Percentiles rank a stretch among this genome's conserved stretches.
Conservation (phyloP, 2,113 vertebrate species). For the Leptobrachium ailaonicum region DNA sequence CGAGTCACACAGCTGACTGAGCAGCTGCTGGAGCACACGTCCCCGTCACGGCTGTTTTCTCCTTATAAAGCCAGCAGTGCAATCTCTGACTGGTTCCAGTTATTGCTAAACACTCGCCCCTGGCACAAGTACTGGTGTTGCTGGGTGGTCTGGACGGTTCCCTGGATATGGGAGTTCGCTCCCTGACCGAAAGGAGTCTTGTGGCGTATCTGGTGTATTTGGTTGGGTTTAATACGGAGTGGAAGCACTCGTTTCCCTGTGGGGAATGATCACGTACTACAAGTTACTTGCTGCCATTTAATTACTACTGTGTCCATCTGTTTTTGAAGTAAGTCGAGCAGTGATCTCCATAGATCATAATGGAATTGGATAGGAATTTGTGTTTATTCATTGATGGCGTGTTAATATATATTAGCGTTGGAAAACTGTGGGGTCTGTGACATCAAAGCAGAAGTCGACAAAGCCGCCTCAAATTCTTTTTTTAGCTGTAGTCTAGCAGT, state of each 20-base stretch:
- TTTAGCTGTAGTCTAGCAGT: too few relatives aligned
- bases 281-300: constrained; percentile 37
- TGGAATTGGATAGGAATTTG: too few relatives aligned
- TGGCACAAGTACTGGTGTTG: constrained; percentile 78
- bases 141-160: constrained; percentile 79
- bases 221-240: constrained; percentile 43
- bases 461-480: too few relatives aligned
- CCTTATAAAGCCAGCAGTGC: constrained; percentile 81
- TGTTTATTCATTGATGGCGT: too few relatives aligned
- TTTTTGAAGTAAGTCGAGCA: neutral
- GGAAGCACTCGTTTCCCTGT: constrained; percentile 49
- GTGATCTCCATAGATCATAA: neutral
- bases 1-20: constrained; percentile 64
- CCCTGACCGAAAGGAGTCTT: constrained; percentile 54
- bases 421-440: too few relatives aligned
- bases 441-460: too few relatives aligned
- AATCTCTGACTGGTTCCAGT: constrained; percentile 80
- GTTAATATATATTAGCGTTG: too few relatives aligned
- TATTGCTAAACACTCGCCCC: constrained; percentile 81
- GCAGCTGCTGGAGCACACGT: constrained; percentile 54
- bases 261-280: constrained; percentile 46
- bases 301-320: constrained; percentile 41
- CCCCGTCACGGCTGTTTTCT: constrained; percentile 65
- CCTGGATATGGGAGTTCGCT: constrained; percentile 55
- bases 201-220: constrained; percentile 37